A percentile compares a stretch with the other conserved stretches of the same genome.
Conservation (phyloP, 2,113 vertebrate species). For the Anolis sagrei region DNA sequence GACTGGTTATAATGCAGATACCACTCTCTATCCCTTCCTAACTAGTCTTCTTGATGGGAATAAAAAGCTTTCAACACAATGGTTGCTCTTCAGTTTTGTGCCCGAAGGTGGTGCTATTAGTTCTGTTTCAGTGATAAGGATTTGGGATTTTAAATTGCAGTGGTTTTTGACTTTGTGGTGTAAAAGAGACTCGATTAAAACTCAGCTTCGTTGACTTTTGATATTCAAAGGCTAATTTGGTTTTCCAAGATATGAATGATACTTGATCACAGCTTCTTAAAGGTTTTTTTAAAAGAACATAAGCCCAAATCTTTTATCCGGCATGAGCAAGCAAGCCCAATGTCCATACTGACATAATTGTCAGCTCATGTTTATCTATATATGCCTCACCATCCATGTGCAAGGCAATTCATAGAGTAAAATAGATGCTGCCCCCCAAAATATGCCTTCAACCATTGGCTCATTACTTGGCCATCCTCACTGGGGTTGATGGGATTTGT, state of each 20-base stretch:
- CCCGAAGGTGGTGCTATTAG: conserved; percentile 70
- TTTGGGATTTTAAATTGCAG: not conserved
- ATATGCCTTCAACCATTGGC: not conserved
- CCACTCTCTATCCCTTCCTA: too few relatives aligned
- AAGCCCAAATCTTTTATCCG: not conserved
- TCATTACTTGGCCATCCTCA: too few relatives aligned
- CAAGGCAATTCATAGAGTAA: not conserved
- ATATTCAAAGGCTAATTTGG: not conserved
- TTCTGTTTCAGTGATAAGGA: conserved; percentile 21
- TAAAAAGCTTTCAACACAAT: not conserved
- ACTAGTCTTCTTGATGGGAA: not conserved
- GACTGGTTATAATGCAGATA: too few relatives aligned
- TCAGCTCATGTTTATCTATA: not conserved
- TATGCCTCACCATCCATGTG: not conserved
- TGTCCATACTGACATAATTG: not conserved
- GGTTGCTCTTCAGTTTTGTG: conserved; percentile 37
- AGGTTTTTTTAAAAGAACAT: not conserved
- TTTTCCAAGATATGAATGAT: not conserved
- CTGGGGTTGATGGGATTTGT: not conserved
- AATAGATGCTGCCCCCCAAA: not conserved
- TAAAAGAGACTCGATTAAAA: not conserved
- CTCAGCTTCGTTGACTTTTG: not conserved
- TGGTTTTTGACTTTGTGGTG: not conserved
- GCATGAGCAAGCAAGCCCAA: not conserved
- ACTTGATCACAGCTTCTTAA: not conserved